Percentiles rank a stretch among this genome's conserved stretches.
Conservation (phyloP, 2,113 vertebrate species). For the Myotis davidii region DNA sequence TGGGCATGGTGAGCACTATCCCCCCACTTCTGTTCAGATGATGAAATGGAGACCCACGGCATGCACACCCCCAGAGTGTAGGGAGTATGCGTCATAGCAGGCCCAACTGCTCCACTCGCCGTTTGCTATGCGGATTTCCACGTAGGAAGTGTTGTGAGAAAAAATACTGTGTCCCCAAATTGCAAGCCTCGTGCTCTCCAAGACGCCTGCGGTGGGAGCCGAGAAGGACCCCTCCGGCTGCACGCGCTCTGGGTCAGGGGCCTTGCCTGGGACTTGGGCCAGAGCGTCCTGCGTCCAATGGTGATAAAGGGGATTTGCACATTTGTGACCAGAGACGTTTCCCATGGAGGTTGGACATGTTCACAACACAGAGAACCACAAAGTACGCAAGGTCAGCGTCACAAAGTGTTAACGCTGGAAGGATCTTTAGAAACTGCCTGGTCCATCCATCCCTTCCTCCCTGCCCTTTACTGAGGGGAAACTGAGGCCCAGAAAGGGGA, state of each 20-base stretch:
- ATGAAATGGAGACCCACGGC: background rate
- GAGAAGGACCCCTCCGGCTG: too few species aligned
- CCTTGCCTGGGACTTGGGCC: background rate
- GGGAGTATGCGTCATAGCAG: fast-evolving
- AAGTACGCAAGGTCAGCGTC: background rate
- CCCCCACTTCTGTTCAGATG: background rate
- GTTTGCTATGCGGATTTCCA: background rate
- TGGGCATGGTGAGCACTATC: fast-evolving
- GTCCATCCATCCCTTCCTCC: too few species aligned
- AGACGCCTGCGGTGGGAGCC: background rate
- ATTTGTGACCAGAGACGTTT: background rate
- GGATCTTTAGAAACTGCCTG: background rate
- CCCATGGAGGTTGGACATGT: background rate
- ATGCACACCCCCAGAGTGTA: background rate
- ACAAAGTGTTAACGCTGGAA: background rate
- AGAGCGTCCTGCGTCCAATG: background rate
- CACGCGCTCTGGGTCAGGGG: background rate
- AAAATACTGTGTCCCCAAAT: background rate
- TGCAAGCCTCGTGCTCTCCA: background rate
- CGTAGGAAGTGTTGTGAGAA: background rate
- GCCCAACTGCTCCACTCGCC: fast-evolving
- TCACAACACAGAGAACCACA: background rate
- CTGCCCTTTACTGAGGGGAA: slow-evolving; percentile 3
- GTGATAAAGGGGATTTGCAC: background rate
- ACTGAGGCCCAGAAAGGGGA: background rate